Evolutionary conservation across 2,888 invertebrate species (phyloP), one percentile per base, ranked within the genome.

Genomic region (Hoplodrina blanda): DNA sequence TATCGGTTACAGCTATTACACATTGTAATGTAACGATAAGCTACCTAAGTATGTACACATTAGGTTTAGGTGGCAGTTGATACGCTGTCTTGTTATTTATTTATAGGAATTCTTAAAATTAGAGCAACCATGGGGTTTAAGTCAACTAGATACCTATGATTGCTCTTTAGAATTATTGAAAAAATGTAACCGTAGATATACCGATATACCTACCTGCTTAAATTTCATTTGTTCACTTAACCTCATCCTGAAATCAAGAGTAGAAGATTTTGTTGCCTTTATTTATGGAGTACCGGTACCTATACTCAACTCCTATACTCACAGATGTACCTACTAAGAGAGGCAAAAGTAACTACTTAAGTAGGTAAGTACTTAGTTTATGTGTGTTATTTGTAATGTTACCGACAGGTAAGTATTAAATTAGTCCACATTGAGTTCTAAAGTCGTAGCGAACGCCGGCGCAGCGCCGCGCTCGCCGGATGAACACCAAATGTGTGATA

Each of bases 401-500:
- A 80, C 62, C 62, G 69, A 67, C 67, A 78, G 82, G 68, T 80
- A 72, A 72, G 72, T 74, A 60, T 73, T 60, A 79, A 75, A 76
- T 80, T 73, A 73, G 77, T 77, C 54, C 56, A 76, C 77, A 70
- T 65, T 50, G 57, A 78, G 78, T 83, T 84, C 72, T 73, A 80
- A 75, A 78, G 79, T 61, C 73, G 76, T 54, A 67, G 68, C 64
- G 56, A n/a, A 59, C 78, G 76, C 80, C 74, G 77, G 75, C 85
- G 82, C 74, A 83, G 82, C 85, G 81, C 75, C 83, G 80, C 80
- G 84, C 76, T 88, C 91, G 90, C 93, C 95, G 95, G 95, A 95
- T 94, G 95, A 93, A 91, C 93, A 94, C 95, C 95, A 94, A 95
- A 95, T 94, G 96, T 94, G 95, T 93, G 92, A 94, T 96, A 96